Evolutionary conservation across 2,113 vertebrate species (phyloP).

Genomic region (Crypturellus undulatus): DNA sequence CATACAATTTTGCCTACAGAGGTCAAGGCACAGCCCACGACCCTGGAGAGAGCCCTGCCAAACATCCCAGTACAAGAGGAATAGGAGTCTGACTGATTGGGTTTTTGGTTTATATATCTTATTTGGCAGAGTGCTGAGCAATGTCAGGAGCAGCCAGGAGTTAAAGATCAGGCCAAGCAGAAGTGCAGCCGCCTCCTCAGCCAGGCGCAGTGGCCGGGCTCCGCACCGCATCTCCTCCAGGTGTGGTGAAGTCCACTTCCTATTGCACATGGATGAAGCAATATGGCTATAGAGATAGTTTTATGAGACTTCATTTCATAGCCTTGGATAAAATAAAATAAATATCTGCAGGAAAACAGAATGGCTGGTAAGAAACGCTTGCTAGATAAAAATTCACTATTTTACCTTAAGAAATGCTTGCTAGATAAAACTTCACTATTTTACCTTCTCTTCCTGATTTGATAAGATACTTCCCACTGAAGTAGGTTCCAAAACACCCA

Average conservation of each 20-base stretch:
- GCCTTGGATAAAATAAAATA: background rate
- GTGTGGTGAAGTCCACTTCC: background rate
- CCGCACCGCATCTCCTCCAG: background rate
- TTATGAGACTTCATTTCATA: slow-evolving; percentile 17
- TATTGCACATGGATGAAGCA: background rate
- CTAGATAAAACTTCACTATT: background rate
- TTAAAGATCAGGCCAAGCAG: background rate
- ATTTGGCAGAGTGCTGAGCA: background rate
- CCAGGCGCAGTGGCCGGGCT: rapidly evolving
- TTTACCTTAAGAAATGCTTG: background rate
- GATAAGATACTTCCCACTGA: background rate
- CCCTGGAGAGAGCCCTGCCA: background rate
- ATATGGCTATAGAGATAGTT: background rate
- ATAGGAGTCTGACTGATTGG: background rate
- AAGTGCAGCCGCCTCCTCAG: background rate
- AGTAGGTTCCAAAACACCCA: background rate
- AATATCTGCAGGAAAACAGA: slow-evolving; percentile 22
- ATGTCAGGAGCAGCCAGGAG: background rate
- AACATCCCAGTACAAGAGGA: background rate
- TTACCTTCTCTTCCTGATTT: slow-evolving; percentile 1
- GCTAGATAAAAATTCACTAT: slow-evolving; percentile 2
- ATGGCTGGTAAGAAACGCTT: background rate
- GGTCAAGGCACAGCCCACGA: background rate
- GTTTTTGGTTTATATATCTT: background rate
- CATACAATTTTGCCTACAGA: background rate